These are phyloP conservation scores for Polypedilum vanderplanki DNA, from an alignment of 1,140 invertebrate species.

Conservation along the genomic window DNA sequence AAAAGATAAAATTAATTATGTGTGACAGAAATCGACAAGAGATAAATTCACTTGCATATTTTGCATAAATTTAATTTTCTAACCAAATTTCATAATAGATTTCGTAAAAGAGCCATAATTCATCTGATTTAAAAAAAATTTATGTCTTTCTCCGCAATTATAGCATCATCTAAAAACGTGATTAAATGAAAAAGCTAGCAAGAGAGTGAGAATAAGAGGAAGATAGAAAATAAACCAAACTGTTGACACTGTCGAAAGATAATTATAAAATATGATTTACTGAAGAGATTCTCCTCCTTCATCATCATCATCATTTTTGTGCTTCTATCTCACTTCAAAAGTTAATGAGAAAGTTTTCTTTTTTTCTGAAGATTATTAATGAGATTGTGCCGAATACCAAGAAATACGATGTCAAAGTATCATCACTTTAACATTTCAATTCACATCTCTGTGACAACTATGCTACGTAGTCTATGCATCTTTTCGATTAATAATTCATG, in stretches of 20 bases:
- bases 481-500: conserved; percentile 3
- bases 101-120: background rate
- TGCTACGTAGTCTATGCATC: background rate
- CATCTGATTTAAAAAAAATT: background rate
- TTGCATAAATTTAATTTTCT: no score
- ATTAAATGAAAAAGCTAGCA: no score
- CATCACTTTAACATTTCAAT: conserved; percentile 4
- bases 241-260: conserved; percentile 21
- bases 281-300: conserved; percentile 2
- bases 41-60: no score
- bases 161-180: background rate
- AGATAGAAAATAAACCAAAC: background rate
- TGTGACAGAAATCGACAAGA: background rate
- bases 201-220: no score
- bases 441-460: background rate
- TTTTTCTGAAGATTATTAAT: background rate
- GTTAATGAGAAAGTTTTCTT: conserved; percentile 8
- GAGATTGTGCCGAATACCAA: background rate
- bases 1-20: background rate
- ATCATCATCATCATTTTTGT: background rate
- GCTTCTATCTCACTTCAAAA: background rate
- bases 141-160: background rate
- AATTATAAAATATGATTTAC: conserved; percentile 26
- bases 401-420: conserved; percentile 26
- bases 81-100: no score